A percentile compares a stretch with the other conserved stretches of the same genome.
Evolutionary conservation across 2,797 vertebrate species (phyloP).

Genomic region (Sternarchorhynchus goeldii): DNA sequence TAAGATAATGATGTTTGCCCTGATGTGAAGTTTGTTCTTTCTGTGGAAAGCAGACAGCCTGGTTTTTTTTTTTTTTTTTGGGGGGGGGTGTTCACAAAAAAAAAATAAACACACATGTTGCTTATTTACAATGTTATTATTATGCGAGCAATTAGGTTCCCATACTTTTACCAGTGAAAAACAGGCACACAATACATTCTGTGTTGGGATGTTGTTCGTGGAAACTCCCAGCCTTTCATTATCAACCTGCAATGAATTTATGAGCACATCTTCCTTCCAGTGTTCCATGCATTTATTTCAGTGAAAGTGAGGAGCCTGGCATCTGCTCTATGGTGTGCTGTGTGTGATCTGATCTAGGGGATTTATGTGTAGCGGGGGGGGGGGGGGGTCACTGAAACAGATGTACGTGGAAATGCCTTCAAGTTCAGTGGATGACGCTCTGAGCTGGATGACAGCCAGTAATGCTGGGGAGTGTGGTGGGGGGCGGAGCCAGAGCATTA

Average conservation of each 20-base stretch:
- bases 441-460: background rate
- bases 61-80: too few relatives aligned
- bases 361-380: background rate
- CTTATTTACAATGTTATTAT: too few relatives aligned
- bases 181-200: too few relatives aligned
- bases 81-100: too few relatives aligned
- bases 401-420: background rate
- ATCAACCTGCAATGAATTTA: too few relatives aligned
- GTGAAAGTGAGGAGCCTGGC: background rate
- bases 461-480: background rate
- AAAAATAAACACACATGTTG: too few relatives aligned
- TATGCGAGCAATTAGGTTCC: too few relatives aligned
- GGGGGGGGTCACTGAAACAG: background rate
- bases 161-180: too few relatives aligned
- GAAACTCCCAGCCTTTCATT: too few relatives aligned
- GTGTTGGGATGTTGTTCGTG: too few relatives aligned
- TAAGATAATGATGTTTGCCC: slow-evolving; percentile 33
- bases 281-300: background rate
- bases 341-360: background rate
- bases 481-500: background rate
- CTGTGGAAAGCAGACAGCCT: slow-evolving; percentile 26
- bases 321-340: background rate
- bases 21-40: slow-evolving; percentile 21
- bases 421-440: background rate
- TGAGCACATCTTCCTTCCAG: background rate